phyloP scores from a whole-genome alignment of 2,888 invertebrate species.

The Pimpla rufipes region DNA sequence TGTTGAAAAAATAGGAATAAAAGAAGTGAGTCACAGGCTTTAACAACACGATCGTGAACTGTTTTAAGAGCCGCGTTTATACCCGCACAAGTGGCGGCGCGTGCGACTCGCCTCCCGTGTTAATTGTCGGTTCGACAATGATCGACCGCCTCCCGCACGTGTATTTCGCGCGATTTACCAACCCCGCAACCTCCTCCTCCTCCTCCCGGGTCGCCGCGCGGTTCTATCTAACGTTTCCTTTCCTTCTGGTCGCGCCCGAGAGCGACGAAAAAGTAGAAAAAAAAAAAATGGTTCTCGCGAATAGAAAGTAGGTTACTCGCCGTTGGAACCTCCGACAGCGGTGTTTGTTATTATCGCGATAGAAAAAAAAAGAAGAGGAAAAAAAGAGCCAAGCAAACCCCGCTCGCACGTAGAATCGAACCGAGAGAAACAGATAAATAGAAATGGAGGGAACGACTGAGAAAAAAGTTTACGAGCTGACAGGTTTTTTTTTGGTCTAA shows the following conservation, averaged over 20 bases:
- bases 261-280: not conserved
- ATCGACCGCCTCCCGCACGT: constrained; percentile 16
- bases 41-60: constrained; percentile 13
- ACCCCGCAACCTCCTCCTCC: not conserved
- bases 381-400: too few relatives aligned
- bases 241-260: constrained; percentile 1
- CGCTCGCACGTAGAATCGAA: not conserved
- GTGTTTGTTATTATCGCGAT: constrained; percentile 31
- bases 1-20: not conserved
- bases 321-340: constrained; percentile 2
- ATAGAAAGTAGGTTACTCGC: constrained; percentile 49
- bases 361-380: constrained; percentile 17
- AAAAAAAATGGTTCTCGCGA: constrained; percentile 35
- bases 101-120: constrained; percentile 25
- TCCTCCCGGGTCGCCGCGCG: constrained; percentile 4
- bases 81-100: not conserved
- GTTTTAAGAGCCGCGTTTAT: constrained; percentile 9
- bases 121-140: constrained; percentile 39
- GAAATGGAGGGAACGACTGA: too few relatives aligned
- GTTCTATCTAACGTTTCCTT: constrained; percentile 25
- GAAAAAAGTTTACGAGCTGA: too few relatives aligned
- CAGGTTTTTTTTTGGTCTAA: too few relatives aligned
- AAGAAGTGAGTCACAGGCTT: not conserved
- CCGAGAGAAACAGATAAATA: not conserved
- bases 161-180: constrained; percentile 12